Base-by-base conservation (phyloP, 2,888 invertebrate genomes). In the Trichopria drosophilae region DNA sequence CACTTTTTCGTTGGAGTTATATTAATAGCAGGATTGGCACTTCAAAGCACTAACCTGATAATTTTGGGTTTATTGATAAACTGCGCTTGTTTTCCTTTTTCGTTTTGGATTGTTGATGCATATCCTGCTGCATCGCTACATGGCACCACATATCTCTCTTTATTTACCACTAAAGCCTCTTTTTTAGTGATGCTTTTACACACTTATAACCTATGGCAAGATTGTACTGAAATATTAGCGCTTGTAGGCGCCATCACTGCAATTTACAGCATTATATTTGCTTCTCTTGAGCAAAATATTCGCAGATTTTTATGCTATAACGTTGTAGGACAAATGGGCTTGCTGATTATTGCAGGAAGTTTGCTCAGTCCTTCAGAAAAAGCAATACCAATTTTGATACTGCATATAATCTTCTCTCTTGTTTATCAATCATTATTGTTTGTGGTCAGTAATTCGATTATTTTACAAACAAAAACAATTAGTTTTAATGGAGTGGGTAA, bases 1-100 rank as follows among this genome's bases (percentile, higher is more conserved):
- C 42, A 42, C 42, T 42, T 42, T 42, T 42, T 42, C 42, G 42
- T 42, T 42, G 42, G 42, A 42, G 42, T 42, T 42, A 42, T 42
- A 42, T 42, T 42, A 42, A 42, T 31, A 42, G 31, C 42, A 42
- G 42, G 42, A 42, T 42, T 42, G 42, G 42, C 42, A 42, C 42
- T 42, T 31, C 42, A 42, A 42, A 42, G 42, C 32, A 42, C 42
- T 42, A 42, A 42, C 42, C 32, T 42, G 42, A 42, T 42, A 42
- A 42, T 42, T 42, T 42, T 31, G 20, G 42, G 42, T 42, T 42
- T 42, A 42, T 42, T 42, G 42, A 42, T 42, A 42, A 41, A 41
- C 41, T 41, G 41, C 41, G 41, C 41, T 41, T 41, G 41, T 41
- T 41, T 41, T 29, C 41, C 41, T 41, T 41, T 41, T 41, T 41